These are phyloP conservation scores for Tanypteryx hageni DNA, from an alignment of 2,888 invertebrate genomes.

Conservation along the genomic window DNA sequence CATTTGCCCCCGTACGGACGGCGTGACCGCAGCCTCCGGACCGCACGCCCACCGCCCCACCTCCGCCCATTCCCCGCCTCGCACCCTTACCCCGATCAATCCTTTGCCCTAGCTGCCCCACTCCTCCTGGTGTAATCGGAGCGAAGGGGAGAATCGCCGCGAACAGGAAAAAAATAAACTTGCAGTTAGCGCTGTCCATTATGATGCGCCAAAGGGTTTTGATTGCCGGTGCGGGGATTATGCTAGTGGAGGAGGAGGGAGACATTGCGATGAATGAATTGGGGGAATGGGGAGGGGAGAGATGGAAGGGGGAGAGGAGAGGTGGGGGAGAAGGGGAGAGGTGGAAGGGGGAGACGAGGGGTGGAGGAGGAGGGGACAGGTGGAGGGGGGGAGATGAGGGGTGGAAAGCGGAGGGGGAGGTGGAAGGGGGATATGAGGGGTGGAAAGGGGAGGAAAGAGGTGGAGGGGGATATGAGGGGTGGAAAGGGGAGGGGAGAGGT, in stretches of 20 bases:
- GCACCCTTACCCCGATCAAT: neutral
- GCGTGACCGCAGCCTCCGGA: slow-evolving; percentile 14
- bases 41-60: neutral
- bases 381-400: too few relatives aligned
- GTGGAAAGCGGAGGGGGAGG: too few relatives aligned
- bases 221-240: neutral
- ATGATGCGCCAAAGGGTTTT: neutral
- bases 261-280: neutral
- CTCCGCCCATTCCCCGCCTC: neutral
- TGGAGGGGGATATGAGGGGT: too few relatives aligned
- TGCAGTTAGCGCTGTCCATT: slow-evolving; percentile 22
- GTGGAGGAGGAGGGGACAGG: too few relatives aligned
- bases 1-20: slow-evolving; percentile 12
- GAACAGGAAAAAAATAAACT: neutral
- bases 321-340: neutral
- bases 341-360: neutral
- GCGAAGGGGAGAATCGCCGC: too few relatives aligned
- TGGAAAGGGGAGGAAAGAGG: too few relatives aligned
- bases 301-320: neutral
- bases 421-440: too few relatives aligned
- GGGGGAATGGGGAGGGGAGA: neutral
- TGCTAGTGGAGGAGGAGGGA: neutral
- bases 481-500: too few relatives aligned
- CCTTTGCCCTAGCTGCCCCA: too few relatives aligned
- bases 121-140: too few relatives aligned